Evolutionary conservation across 1,140 invertebrate species (phyloP), one percentile per base, ranked within the genome.

Genomic region (Xylocopa sonorina): DNA sequence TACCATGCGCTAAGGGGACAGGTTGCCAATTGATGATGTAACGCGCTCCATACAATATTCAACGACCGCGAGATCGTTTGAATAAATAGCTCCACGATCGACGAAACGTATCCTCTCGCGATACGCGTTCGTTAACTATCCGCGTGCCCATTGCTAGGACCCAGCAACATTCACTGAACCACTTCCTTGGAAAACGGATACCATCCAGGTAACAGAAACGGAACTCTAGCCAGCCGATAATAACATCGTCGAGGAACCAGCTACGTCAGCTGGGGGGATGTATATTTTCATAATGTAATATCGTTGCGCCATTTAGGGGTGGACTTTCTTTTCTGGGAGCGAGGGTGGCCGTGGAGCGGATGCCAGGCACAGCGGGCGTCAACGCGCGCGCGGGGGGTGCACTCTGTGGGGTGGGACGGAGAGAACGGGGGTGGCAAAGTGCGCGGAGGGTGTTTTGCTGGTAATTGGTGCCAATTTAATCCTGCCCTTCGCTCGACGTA

Each of bases 381-480:
- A 53, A 81, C 72, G 81, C 9, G 10, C 72, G 81, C 9, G 10
- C 3, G 74, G 62, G 67, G 72, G 32, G 57, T 63, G 73, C 27
- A 50, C n/a, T n/a, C n/a, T n/a, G n/a, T n/a, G n/a, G n/a, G n/a
- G n/a, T n/a, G 53, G 55, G 74, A n/a, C 41, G 60, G 43, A 53
- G 60, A 72, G 73, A 79, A 67, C 78, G 87, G 88, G 80, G 83
- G 84, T 85, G 84, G 88, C n/a, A 89, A 89, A 89, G 87, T 88
- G 81, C 88, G 89, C 74, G 90, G 88, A 94, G 94, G 94, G 94
- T 94, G 94, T 94, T 95, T 94, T 94, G 93, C 94, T 94, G 94
- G 94, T 95, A 95, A 95, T 95, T 95, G 94, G 94, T 94, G 94
- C 94, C 94, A 95, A 95, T 95, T 95, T 95, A 94, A 93, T 92